Base-by-base conservation (phyloP, 2,888 invertebrate species). In the Amblyjoppa fuscipennis region DNA sequence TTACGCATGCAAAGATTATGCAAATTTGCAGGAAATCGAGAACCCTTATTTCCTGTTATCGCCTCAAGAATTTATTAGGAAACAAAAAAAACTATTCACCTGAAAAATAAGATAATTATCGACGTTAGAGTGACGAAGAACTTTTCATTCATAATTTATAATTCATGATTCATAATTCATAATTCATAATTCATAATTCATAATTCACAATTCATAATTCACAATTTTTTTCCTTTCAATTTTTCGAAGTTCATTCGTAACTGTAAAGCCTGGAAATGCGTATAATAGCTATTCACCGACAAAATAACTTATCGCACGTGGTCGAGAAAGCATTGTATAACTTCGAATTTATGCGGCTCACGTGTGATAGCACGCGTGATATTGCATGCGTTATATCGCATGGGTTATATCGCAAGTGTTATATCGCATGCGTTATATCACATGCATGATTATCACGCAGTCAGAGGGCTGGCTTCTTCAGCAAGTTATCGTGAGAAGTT, bases 1-100 rank as follows among this genome's bases (percentile, higher is more conserved):
- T 70, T 59, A 61, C 59, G 70, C 70, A 45, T 49, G 45, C 59
- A 45, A 70, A 70, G 56, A 69, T 69, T 45, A 56, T 70, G 69
- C 78, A 70, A 78, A 61, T 70, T 70, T 70, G 49, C 45, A 61
- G 45, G 41, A 45, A 70, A 69, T 34, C 49, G 41, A 38, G 41
- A 69, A 31, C 61, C 41, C 59, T 45, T 45, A 45, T n/a, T 28
- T 28, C 4, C n/a, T 6, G 5, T 61, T 61, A 13, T 28, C 16
- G 13, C 28, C 49, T 25, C 28, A 20, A 69, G 5, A 6, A 28
- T 25, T 49, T 7, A 61, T 56, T 25, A 38, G 38, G 9, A 9
- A 38, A 38, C 9, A 38, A 2, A 9, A 20, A 20, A 9, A 9
- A 0, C 25, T 56, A 7, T 56, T 9, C 56, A 25, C 6, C 56